Evolutionary conservation across 2,797 vertebrate species (phyloP).

Genomic region (Falco berigora): DNA sequence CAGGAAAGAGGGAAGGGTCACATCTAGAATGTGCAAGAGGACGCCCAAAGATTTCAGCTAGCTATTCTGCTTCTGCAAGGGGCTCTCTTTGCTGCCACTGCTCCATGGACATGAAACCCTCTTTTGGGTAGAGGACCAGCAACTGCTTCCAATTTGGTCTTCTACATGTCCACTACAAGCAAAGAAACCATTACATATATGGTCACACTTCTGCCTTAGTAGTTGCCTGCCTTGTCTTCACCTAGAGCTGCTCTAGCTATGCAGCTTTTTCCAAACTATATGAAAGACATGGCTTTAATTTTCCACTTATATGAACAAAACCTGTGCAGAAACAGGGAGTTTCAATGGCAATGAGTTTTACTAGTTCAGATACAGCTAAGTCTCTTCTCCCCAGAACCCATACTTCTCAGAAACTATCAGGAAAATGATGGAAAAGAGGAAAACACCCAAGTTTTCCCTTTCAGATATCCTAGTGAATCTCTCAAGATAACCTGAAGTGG

Average conservation of each 20-base stretch:
- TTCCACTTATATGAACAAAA: neutral
- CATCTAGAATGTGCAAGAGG: neutral
- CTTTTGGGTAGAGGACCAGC: neutral
- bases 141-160: neutral
- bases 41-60: neutral
- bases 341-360: neutral
- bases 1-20: neutral
- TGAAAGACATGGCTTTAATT: neutral
- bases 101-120: neutral
- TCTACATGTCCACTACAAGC: neutral
- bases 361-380: neutral
- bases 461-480: neutral
- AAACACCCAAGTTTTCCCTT: neutral
- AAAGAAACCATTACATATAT: neutral
- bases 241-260: neutral
- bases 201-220: neutral
- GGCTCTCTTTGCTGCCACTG: neutral
- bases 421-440: neutral
- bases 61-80: neutral
- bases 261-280: neutral
- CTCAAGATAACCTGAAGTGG: neutral
- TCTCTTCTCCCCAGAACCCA: neutral
- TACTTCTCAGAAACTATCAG: neutral
- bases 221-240: neutral
- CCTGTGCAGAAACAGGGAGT: neutral